phyloP scores from a whole-genome alignment of 2,113 vertebrate genomes.

The Leptodactylus fuscus region DNA sequence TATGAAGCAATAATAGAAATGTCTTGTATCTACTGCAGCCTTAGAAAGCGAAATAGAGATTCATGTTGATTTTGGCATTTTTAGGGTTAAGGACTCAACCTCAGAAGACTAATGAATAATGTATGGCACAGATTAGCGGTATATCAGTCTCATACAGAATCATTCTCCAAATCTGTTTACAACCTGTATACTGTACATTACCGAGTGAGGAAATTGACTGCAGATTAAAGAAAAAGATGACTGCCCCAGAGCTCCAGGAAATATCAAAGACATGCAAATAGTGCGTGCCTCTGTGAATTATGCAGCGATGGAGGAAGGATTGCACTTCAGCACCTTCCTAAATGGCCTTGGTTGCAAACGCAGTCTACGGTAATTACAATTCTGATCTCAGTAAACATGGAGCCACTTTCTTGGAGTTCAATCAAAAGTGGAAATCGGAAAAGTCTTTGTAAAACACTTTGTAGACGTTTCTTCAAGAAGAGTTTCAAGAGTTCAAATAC shows the following conservation, averaged over 20 bases:
- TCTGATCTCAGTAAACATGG: background rate
- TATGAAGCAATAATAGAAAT: too few species aligned
- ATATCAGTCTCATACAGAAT: background rate
- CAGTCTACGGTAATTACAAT: slow-evolving; percentile 17
- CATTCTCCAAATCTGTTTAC: background rate
- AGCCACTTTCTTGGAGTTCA: background rate
- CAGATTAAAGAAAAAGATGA: slow-evolving; percentile 31
- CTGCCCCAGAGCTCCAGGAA: background rate
- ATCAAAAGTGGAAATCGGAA: background rate
- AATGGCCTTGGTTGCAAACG: slow-evolving; percentile 2
- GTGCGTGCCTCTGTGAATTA: background rate
- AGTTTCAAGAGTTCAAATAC: too few species aligned
- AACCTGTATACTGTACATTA: slow-evolving; percentile 17
- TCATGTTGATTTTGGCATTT: background rate
- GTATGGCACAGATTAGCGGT: background rate
- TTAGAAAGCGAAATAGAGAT: background rate
- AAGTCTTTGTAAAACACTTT: background rate
- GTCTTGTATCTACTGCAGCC: background rate
- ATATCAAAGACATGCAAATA: slow-evolving; percentile 48
- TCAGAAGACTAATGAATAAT: background rate
- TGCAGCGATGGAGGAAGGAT: background rate
- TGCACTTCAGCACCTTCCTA: background rate
- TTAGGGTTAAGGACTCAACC: too few species aligned
- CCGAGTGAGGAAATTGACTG: background rate
- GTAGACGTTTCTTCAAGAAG: too few species aligned